These are phyloP conservation scores for Valencia hispanica DNA, from an alignment of 2,797 vertebrate species.

Conservation along the genomic window DNA sequence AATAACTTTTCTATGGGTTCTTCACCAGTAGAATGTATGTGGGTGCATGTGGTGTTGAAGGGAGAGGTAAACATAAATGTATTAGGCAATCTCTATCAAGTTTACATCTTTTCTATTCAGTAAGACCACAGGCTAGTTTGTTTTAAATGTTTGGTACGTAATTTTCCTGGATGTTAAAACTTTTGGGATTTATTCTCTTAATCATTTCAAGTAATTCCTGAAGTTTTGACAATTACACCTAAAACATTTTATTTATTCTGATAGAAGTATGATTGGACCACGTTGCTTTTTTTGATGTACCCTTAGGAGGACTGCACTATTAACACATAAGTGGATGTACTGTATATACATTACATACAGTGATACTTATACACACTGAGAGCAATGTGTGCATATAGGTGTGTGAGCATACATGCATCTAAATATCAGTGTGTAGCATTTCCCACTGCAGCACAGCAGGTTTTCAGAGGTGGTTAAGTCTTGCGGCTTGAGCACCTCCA, in stretches of 20 bases:
- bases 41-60: too few relatives aligned
- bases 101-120: too few relatives aligned
- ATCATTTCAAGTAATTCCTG: background rate
- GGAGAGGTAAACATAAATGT: too few relatives aligned
- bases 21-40: too few relatives aligned
- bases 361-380: too few relatives aligned
- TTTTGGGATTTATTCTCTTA: too few relatives aligned
- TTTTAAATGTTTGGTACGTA: too few relatives aligned
- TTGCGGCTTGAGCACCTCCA: conserved; percentile 36
- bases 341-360: background rate
- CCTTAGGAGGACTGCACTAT: background rate
- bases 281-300: conserved; percentile 5
- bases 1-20: too few relatives aligned
- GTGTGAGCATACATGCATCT: background rate
- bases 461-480: conserved; percentile 59
- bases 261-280: background rate
- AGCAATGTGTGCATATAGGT: background rate
- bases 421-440: conserved; percentile 20
- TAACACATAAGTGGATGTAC: background rate
- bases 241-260: background rate
- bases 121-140: too few relatives aligned
- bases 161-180: too few relatives aligned
- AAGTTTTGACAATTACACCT: background rate
- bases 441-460: conserved; percentile 52
- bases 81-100: too few relatives aligned